These are phyloP conservation scores for Hippocampus guttulatus DNA, from an alignment of 2,113 vertebrate species.

Conservation along the genomic window DNA sequence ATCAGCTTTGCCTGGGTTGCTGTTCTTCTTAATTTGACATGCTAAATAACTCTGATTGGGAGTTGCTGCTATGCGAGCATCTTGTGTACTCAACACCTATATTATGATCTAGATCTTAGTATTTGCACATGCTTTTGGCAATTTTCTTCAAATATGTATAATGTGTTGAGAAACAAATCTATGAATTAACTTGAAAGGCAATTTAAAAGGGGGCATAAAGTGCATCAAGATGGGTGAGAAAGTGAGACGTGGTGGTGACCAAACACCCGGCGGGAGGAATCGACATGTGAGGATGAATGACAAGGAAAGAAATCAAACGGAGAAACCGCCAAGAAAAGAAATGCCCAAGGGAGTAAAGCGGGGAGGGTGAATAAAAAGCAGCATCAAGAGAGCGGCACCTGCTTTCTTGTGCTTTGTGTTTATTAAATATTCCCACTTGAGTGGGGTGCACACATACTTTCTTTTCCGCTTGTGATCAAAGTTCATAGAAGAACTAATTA, in stretches of 20 bases:
- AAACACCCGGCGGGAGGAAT: conserved; percentile 11
- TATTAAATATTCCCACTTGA: neutral
- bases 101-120: no score
- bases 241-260: neutral
- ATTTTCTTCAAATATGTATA: neutral
- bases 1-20: neutral
- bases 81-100: no score
- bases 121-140: no score
- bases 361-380: conserved; percentile 14
- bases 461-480: neutral
- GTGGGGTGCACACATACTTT: neutral
- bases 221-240: neutral
- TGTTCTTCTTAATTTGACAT: neutral
- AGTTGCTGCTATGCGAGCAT: no score
- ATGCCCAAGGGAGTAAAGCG: neutral
- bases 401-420: neutral
- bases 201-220: neutral
- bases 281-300: conserved; percentile 29
- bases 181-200: no score
- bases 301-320: conserved; percentile 24
- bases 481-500: neutral
- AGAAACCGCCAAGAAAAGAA: conserved; percentile 26
- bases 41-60: no score
- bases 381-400: neutral
- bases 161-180: neutral